A percentile compares a stretch with the other conserved stretches of the same genome.
Conservation (phyloP, 2,797 vertebrate genomes). For the Mastacembelus armatus region DNA sequence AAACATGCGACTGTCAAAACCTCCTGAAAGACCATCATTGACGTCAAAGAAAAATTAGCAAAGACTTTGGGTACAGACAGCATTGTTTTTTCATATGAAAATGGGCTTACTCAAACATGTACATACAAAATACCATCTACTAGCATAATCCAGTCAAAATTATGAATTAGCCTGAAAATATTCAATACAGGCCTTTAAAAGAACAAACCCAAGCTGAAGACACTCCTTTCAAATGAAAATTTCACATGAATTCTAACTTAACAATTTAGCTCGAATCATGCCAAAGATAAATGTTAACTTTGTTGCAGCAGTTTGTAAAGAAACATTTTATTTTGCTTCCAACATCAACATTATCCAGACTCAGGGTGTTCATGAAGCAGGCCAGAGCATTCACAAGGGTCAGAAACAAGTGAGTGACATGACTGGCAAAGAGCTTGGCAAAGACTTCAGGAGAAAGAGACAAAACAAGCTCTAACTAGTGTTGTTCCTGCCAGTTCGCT, state of each 20-base stretch:
- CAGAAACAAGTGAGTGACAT: constrained; percentile 42
- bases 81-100: no score
- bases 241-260: no score
- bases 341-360: background rate
- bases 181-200: no score
- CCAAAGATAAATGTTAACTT: background rate
- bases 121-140: no score
- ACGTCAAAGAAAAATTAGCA: no score
- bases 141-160: no score
- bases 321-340: background rate
- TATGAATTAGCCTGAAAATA: no score
- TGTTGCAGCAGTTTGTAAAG: background rate
- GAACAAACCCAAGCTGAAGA: background rate
- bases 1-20: no score
- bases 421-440: constrained; percentile 55
- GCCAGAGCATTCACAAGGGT: background rate
- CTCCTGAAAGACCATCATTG: no score
- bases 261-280: background rate
- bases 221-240: background rate
- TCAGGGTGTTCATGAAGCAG: background rate
- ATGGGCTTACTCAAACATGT: no score
- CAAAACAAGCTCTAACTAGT: background rate
- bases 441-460: constrained; percentile 28
- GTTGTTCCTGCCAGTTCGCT: constrained; percentile 6
- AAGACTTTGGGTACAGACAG: no score